Evolutionary conservation across 2,888 invertebrate genomes (phyloP), one percentile per base, ranked within the genome.

Genomic region (Trachelus stipa): DNA sequence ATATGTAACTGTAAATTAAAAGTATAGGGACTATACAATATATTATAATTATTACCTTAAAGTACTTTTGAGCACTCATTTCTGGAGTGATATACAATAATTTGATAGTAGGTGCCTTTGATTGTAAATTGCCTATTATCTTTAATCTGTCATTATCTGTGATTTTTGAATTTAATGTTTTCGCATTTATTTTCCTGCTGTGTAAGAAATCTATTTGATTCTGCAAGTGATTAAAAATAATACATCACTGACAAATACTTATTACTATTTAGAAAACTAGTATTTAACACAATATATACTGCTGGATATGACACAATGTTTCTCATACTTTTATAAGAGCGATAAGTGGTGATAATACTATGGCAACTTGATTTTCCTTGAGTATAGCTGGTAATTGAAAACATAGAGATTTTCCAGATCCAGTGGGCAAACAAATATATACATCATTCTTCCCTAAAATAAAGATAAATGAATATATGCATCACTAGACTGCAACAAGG

Each of bases 341-440:
- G 87, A 99, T 93, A 34, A 99, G 92, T 31, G 99, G 99, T 69
- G 99, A 99, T 88, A 99, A 97, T 4, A 99, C 98, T 85, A 99
- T 94, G 11, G 99, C 96, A 80, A 99, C 94, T 91, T 96, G 95
- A 85, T 95, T 93, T 77, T 95, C 94, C 83, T 95, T 94, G 86
- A 98, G 92, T 83, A 98, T 94, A 1, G 98, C 98, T 68, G 99
- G 99, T 83, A 99, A 93, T 92, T 99, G 99, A 92, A 98, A 99
- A 91, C 99, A 99, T 33, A 99, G 92, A 0, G 99, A 99, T 92
- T 99, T 99, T 69, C 99, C 99, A 68, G 97, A 96, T 30, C 99
- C 99, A 9, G 99, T 99, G 1, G 99, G 99, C 98, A 99, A 98
- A 82, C 97, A 98, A 15, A 99, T 95, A 90, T 97, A 98, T 0